Percentiles rank a stretch among this genome's conserved stretches.
Evolutionary conservation across 2,797 vertebrate genomes (phyloP).

Genomic region (Enteromius thamalakanensis): DNA sequence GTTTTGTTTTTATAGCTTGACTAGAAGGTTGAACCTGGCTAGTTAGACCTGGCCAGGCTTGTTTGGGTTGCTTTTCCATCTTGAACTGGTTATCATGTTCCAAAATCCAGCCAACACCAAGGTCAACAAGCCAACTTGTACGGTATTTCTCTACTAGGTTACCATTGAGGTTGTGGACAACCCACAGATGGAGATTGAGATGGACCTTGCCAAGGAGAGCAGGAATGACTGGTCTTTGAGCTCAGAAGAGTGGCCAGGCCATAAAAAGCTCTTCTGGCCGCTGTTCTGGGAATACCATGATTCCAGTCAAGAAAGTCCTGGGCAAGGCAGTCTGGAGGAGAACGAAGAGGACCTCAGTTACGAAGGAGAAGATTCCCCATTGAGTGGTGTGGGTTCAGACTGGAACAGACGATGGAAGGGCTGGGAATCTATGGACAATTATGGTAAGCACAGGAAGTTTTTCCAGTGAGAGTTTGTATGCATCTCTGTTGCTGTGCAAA

Average conservation of each 20-base stretch:
- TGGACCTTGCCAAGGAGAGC: slow-evolving; percentile 83
- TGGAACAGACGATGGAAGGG: slow-evolving; percentile 78
- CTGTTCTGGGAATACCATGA: slow-evolving; percentile 88
- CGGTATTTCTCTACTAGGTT: slow-evolving; percentile 73
- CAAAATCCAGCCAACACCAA: background rate
- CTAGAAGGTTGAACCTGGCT: background rate
- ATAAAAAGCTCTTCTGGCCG: slow-evolving; percentile 87
- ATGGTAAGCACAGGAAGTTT: slow-evolving; percentile 73
- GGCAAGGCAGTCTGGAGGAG: slow-evolving; percentile 68
- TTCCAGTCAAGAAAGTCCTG: slow-evolving; percentile 63
- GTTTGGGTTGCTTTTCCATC: background rate
- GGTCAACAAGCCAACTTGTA: background rate
- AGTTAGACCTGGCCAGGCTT: background rate
- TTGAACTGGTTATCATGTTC: background rate
- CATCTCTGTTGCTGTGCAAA: background rate
- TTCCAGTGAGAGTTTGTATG: background rate
- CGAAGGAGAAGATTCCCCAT: slow-evolving; percentile 75
- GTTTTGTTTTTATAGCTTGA: background rate
- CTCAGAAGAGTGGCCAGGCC: slow-evolving; percentile 78
- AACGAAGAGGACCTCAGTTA: slow-evolving; percentile 75
- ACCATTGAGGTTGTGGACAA: slow-evolving; percentile 87
- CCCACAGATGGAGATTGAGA: slow-evolving; percentile 85
- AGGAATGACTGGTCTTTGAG: slow-evolving; percentile 81
- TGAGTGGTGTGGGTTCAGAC: slow-evolving; percentile 77
- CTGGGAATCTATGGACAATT: slow-evolving; percentile 81